Conservation (phyloP, 2,888 invertebrate species). For the Stenodera caucasica region DNA sequence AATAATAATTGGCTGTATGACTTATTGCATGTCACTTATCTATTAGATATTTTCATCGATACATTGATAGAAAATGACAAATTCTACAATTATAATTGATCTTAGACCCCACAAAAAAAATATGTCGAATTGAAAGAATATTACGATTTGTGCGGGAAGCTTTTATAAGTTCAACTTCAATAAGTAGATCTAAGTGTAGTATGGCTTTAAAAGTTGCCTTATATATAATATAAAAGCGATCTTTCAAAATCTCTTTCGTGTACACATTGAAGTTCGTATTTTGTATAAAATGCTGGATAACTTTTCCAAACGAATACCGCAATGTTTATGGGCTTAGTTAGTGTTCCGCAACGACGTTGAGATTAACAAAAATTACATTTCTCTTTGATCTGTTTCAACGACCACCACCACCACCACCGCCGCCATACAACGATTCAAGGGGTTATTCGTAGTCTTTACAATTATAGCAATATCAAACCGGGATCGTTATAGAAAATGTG, state of each 20-base stretch:
- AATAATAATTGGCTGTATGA: not conserved
- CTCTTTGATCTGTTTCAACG: conserved; percentile 12
- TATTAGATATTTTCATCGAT: no score
- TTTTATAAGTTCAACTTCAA: not conserved
- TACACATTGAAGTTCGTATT: not conserved
- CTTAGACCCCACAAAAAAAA: no score
- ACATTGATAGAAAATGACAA: no score
- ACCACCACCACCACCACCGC: conserved; percentile 37
- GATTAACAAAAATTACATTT: conserved; percentile 7
- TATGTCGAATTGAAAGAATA: no score
- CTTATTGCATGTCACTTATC: no score
- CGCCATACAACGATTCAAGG: no score
- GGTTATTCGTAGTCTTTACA: not conserved
- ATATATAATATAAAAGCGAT: conserved; percentile 1
- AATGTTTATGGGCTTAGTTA: conserved; percentile 7
- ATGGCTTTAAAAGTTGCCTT: not conserved
- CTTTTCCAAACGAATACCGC: not conserved
- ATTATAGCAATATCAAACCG: conserved; percentile 33
- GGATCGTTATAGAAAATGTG: conserved; percentile 38
- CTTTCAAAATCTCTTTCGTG: not conserved
- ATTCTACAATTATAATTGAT: no score
- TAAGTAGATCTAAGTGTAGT: not conserved
- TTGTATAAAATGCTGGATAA: not conserved
- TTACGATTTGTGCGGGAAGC: no score
- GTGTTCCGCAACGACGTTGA: not conserved